Evolutionary conservation across 2,113 vertebrate species (phyloP).

Genomic region (Muntiacus reevesi): DNA sequence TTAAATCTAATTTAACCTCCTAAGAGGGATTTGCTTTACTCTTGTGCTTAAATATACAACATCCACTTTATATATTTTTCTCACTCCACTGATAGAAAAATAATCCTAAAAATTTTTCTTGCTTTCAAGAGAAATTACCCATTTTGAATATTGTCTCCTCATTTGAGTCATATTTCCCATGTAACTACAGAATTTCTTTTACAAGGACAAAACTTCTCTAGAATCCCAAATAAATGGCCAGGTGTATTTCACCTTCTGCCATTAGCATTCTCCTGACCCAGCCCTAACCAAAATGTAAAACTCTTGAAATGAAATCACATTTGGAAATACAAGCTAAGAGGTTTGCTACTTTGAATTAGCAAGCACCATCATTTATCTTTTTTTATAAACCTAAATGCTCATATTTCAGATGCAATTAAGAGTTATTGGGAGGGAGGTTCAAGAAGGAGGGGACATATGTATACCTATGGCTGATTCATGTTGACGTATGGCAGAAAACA

Average conservation of each 20-base stretch:
- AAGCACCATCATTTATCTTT: neutral
- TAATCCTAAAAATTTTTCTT: neutral
- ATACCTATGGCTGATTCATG: neutral
- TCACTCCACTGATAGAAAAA: neutral
- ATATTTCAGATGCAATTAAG: neutral
- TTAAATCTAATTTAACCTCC: neutral
- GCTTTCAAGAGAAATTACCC: neutral
- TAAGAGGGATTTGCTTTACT: neutral
- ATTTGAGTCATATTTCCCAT: conserved; percentile 14
- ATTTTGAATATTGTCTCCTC: neutral
- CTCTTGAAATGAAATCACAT: neutral
- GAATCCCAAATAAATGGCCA: neutral
- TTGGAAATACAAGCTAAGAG: conserved; percentile 1
- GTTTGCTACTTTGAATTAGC: neutral
- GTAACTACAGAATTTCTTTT: neutral
- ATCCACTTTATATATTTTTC: neutral
- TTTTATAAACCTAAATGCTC: neutral
- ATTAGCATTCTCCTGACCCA: neutral
- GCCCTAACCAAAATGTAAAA: neutral
- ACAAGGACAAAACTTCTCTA: neutral
- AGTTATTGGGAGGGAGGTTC: neutral
- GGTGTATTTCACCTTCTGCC: neutral
- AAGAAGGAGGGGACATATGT: neutral
- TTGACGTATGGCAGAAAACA: neutral
- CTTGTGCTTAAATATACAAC: neutral